Base-by-base conservation (phyloP, 2,888 invertebrate species). In the Drosophila percnosoma region DNA sequence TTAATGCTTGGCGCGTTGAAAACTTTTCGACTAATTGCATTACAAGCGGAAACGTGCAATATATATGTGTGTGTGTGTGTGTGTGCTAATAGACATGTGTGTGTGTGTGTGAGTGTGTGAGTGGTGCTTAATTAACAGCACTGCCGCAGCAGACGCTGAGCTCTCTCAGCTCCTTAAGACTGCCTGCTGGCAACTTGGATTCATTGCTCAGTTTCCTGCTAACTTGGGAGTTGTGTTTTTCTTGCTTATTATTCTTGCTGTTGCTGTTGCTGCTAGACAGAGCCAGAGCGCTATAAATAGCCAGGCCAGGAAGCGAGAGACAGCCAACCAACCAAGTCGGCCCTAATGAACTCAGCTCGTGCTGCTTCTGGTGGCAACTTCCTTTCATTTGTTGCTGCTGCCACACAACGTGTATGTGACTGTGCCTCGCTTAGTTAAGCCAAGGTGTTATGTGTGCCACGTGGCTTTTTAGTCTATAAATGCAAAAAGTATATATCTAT, bases 21-120 rank as follows among this genome's bases (percentile, higher is more conserved):
- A 86, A 89, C 76, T 89, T 89, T 87, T 80, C 85, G 82, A 85
- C 86, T 89, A 87, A 87, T 87, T 87, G 86, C 86, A 87, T 87
- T 87, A 87, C 86, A 87, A 86, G 82, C 85, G 86, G 85, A 87
- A 87, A 82, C 85, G 85, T 87, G 87, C 82, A 67, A 66, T 68
- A 65, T 75, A 77, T 63, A 58, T 15, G 33, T 48, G 31, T 52
- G 42, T 49, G 34, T 45, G 27, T 48, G 40, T 36, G 73, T 78
- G 36, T 21, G 48, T 34, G 33, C 10, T 31, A 3, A 31, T 31
- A 61, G 53, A 57, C 42, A 69, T 48, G 40, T 49, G 38, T 48
- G 21, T 5, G 42, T 34, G 33, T 21, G 31, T 45, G 45, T 52
- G n/a, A n/a, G 54, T 49, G 73, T 83, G 81, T 76, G 75, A 69